Conservation (phyloP, 2,113 vertebrate genomes). For the Tachycineta bicolor region DNA sequence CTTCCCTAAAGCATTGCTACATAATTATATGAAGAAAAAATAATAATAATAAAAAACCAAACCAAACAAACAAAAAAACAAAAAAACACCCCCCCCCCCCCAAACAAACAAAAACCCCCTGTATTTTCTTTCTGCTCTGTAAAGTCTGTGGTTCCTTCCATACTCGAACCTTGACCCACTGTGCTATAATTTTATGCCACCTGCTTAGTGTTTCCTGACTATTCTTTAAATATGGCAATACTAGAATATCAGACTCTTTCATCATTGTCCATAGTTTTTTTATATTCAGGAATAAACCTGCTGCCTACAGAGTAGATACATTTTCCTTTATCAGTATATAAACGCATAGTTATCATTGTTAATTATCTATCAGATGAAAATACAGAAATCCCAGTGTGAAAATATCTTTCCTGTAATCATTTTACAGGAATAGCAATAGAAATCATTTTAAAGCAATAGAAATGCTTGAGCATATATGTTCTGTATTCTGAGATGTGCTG, state of each 20-base stretch:
- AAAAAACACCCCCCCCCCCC: no score
- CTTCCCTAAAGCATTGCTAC: neutral
- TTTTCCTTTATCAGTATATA: neutral
- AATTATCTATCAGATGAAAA: neutral
- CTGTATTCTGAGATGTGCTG: accelerated
- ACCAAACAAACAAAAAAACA: no score
- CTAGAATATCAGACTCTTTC: neutral
- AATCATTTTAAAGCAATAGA: neutral
- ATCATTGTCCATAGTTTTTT: neutral
- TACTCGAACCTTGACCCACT: neutral
- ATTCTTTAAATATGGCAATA: neutral
- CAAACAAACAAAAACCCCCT: no score
- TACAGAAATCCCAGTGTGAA: neutral
- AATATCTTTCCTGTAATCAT: neutral
- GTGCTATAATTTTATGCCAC: neutral
- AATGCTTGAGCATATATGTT: neutral
- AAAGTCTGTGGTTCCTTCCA: neutral
- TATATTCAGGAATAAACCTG: neutral
- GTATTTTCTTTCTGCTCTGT: neutral
- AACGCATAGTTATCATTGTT: neutral
- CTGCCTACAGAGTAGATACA: neutral
- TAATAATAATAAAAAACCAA: no score
- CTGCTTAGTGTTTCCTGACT: neutral
- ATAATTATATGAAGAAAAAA: neutral
- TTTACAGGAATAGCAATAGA: neutral